Conservation (phyloP, 2,797 vertebrate species). For the Dermochelys coriacea region DNA sequence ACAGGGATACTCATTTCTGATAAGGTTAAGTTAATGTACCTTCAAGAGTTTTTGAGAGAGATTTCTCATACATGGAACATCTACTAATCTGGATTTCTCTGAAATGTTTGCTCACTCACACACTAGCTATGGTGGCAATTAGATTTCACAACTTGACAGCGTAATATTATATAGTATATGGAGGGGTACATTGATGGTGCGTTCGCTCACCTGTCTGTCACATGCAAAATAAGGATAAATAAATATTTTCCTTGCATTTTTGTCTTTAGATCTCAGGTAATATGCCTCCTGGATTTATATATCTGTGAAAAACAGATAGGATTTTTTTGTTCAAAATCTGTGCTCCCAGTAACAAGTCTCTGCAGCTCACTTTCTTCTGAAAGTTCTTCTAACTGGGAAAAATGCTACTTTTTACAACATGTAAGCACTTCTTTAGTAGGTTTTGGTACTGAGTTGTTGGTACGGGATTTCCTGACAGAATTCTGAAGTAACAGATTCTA, state of each 20-base stretch:
- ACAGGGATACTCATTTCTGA: rapidly evolving
- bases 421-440: conserved; percentile 3
- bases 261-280: not conserved
- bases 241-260: not conserved
- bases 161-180: not conserved
- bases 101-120: not conserved
- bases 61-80: not conserved
- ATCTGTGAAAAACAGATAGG: not conserved
- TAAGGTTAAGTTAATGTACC: not conserved
- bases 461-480: conserved; percentile 59
- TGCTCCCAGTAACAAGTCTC: not conserved
- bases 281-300: not conserved
- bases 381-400: not conserved
- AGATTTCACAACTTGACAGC: not conserved
- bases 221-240: not conserved
- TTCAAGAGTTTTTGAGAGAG: not conserved
- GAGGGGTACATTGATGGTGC: not conserved
- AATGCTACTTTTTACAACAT: not conserved
- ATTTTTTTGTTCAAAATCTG: not conserved
- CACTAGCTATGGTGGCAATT: not conserved
- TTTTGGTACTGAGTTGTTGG: conserved; percentile 36
- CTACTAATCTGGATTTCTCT: not conserved
- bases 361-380: conserved; percentile 35
- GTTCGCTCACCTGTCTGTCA: not conserved
- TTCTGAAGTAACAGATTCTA: conserved; percentile 74